These are phyloP conservation scores for Macropis europaea DNA, from an alignment of 2,888 invertebrate genomes.

Conservation along the genomic window DNA sequence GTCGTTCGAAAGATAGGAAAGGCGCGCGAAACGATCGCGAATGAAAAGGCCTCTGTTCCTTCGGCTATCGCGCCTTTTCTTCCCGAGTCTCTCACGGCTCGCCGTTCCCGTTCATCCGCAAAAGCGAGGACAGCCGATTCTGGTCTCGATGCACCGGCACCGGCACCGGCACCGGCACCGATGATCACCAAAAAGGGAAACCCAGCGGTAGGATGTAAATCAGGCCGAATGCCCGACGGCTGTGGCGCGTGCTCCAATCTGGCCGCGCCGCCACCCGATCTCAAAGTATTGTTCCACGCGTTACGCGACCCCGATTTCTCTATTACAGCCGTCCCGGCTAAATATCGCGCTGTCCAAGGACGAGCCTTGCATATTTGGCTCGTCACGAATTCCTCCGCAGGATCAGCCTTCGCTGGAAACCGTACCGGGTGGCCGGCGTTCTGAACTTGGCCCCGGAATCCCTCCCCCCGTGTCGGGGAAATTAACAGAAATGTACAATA, in stretches of 20 bases:
- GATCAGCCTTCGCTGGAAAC: slow-evolving; percentile 17
- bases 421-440: not conserved
- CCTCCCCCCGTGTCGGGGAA: not conserved
- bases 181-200: slow-evolving; percentile 40
- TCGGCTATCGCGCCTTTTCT: not conserved
- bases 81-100: slow-evolving; percentile 8
- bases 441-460: slow-evolving; percentile 14
- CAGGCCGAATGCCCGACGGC: slow-evolving; percentile 51
- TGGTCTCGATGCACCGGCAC: slow-evolving; percentile 21
- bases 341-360: slow-evolving; percentile 21
- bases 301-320: slow-evolving; percentile 50
- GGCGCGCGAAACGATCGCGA: slow-evolving; percentile 13
- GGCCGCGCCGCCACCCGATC: slow-evolving; percentile 2
- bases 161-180: too few species aligned
- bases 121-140: slow-evolving; percentile 19
- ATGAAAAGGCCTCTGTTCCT: slow-evolving; percentile 41
- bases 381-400: not conserved
- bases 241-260: slow-evolving; percentile 43
- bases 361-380: slow-evolving; percentile 13
- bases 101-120: not conserved
- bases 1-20: slow-evolving; percentile 28
- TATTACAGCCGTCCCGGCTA: slow-evolving; percentile 31
- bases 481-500: not conserved
- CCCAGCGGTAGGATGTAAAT: slow-evolving; percentile 42
- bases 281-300: slow-evolving; percentile 45